Percentiles rank a stretch among this genome's conserved stretches.
phyloP scores from a whole-genome alignment of 2,888 invertebrate species.

The Pterobdella sp. region DNA sequence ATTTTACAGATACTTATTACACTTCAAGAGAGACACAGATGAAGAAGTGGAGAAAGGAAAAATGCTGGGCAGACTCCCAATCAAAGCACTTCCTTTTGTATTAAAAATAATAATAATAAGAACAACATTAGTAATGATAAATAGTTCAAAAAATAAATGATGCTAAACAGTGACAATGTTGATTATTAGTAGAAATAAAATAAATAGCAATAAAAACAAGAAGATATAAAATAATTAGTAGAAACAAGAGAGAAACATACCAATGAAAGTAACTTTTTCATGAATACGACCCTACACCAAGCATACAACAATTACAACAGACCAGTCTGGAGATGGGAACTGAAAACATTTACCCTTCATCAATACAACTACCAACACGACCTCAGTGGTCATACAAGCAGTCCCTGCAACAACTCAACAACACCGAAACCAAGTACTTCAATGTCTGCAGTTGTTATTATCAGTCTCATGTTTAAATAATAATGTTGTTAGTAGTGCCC shows the following conservation, averaged over 20 bases:
- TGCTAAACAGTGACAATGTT: neutral
- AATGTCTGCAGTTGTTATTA: no score
- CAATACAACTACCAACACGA: slow-evolving; percentile 61
- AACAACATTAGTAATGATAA: neutral
- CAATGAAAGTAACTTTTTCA: neutral
- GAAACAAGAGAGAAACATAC: neutral
- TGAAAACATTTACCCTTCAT: slow-evolving; percentile 44
- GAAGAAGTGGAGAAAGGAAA: slow-evolving; percentile 65
- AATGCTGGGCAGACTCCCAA: slow-evolving; percentile 57
- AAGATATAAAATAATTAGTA: neutral
- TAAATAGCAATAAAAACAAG: no score
- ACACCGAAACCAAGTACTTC: slow-evolving; percentile 75
- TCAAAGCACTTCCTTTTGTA: slow-evolving; percentile 37
- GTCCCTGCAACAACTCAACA: slow-evolving; percentile 65
- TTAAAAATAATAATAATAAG: neutral
- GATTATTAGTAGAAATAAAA: slow-evolving; percentile 10
- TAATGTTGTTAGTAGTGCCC: no score
- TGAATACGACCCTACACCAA: no score
- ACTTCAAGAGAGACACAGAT: slow-evolving; percentile 72
- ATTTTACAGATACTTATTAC: slow-evolving; percentile 61
- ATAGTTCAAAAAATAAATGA: neutral
- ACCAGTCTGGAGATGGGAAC: slow-evolving; percentile 43
- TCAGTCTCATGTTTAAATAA: no score
- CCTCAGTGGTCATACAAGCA: slow-evolving; percentile 76
- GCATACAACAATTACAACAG: slow-evolving; percentile 37